Conservation (phyloP, 2,113 vertebrate genomes). For the Pollimyrus isidori region DNA sequence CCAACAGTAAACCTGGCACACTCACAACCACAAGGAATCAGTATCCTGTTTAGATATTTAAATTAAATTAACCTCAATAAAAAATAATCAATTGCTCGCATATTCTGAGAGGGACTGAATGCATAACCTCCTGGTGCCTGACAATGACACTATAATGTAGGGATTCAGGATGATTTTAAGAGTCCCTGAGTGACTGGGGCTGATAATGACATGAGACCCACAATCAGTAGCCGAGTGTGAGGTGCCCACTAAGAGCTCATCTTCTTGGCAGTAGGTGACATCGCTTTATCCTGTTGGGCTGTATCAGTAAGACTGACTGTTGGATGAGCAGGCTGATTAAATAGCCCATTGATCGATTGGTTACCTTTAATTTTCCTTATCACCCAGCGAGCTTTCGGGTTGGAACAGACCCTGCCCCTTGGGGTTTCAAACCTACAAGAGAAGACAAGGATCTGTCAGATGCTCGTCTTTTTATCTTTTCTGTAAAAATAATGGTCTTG, state of each 20-base stretch:
- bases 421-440: not conserved
- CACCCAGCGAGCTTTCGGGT: slow-evolving; percentile 4
- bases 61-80: not conserved
- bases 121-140: not conserved
- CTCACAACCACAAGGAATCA: not conserved
- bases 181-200: not conserved
- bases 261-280: not conserved
- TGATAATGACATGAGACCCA: not conserved
- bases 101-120: not conserved
- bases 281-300: not conserved
- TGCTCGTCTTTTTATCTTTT: not conserved
- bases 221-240: not conserved
- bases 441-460: not conserved
- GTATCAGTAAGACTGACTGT: not conserved
- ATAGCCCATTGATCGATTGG: not conserved
- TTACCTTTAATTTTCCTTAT: not conserved
- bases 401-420: not conserved
- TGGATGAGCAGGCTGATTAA: not conserved
- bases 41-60: not conserved
- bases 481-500: not conserved
- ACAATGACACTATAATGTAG: not conserved
- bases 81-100: not conserved
- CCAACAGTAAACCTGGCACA: not conserved
- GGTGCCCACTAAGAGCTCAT: not conserved
- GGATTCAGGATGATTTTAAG: not conserved